Percentiles rank a stretch among this genome's conserved stretches.
Conservation (phyloP, 2,888 invertebrate species). For the Cylindroiulus punctatus region DNA sequence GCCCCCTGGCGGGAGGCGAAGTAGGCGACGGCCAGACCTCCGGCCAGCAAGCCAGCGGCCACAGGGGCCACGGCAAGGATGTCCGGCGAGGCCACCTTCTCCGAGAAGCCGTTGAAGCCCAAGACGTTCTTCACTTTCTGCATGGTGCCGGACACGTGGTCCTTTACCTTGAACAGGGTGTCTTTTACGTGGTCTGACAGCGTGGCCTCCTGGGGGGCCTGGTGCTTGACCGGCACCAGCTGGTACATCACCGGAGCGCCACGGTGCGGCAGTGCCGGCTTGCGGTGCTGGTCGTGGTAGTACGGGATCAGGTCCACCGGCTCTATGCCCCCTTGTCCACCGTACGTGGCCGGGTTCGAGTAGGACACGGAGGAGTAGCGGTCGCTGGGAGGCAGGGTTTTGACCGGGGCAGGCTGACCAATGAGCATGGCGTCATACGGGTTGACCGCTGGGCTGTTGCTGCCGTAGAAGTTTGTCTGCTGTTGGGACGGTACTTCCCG, state of each 20-base stretch:
- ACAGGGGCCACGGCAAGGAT: slow-evolving; percentile 56
- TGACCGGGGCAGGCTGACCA: slow-evolving; percentile 23
- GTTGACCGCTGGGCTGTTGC: background rate
- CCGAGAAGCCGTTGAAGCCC: slow-evolving; percentile 55
- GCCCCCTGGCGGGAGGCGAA: slow-evolving; percentile 46
- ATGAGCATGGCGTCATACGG: slow-evolving; percentile 49
- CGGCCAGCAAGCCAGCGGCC: slow-evolving; percentile 56
- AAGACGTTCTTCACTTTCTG: slow-evolving; percentile 55
- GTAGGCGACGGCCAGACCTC: slow-evolving; percentile 56
- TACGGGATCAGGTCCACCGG: slow-evolving; percentile 55
- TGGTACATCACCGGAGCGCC: slow-evolving; percentile 50
- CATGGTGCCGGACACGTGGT: slow-evolving; percentile 53
- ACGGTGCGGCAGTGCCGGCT: background rate
- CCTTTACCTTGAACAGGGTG: slow-evolving; percentile 55
- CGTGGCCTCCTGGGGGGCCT: background rate
- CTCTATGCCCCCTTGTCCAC: slow-evolving; percentile 49
- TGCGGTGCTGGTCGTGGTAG: slow-evolving; percentile 50
- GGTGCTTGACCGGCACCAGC: slow-evolving; percentile 48
- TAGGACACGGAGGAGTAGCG: slow-evolving; percentile 52
- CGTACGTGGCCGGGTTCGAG: slow-evolving; percentile 33
- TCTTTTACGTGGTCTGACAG: slow-evolving; percentile 53
- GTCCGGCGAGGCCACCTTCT: slow-evolving; percentile 56
- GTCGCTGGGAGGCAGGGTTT: slow-evolving; percentile 40
- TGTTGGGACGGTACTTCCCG: background rate
- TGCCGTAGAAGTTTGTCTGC: background rate